These are phyloP conservation scores for Drosophila subpulchrella DNA, from an alignment of 1,140 invertebrate genomes.

Conservation along the genomic window DNA sequence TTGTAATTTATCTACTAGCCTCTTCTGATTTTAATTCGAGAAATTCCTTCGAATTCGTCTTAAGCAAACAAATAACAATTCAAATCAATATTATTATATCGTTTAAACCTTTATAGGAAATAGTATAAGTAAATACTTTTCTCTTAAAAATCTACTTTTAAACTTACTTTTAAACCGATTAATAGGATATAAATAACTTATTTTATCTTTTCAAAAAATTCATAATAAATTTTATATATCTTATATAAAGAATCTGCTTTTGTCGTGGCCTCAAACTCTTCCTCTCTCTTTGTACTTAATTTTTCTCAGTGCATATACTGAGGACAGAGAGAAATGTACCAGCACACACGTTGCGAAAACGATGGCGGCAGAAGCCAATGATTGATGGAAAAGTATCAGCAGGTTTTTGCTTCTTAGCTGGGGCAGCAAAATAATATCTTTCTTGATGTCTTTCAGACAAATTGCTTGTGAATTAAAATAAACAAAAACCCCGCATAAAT, in stretches of 20 bases:
- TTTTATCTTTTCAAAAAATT: no score
- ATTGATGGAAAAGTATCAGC: slow-evolving; percentile 52
- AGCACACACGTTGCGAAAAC: slow-evolving; percentile 10
- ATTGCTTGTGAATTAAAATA: slow-evolving; percentile 57
- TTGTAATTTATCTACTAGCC: no score
- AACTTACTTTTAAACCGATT: no score
- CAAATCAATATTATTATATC: no score
- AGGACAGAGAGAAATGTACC: not conserved
- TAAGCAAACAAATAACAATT: no score
- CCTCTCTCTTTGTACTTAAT: not conserved
- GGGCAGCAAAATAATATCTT: slow-evolving; percentile 5
- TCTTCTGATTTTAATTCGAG: not conserved
- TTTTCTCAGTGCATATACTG: not conserved
- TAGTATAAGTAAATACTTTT: no score
- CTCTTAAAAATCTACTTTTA: no score
- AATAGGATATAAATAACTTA: no score
- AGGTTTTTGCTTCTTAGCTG: not conserved
- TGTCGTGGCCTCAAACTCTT: no score
- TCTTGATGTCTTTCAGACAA: slow-evolving; percentile 11
- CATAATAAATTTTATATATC: not conserved
- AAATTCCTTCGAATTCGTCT: no score
- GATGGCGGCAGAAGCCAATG: slow-evolving; percentile 25
- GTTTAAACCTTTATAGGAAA: no score
- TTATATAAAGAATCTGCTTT: no score
- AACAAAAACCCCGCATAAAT: slow-evolving; percentile 43